A percentile compares a stretch with the other conserved stretches of the same genome.
phyloP scores from a whole-genome alignment of 1,140 invertebrate species.

The Orchesella cincta region DNA sequence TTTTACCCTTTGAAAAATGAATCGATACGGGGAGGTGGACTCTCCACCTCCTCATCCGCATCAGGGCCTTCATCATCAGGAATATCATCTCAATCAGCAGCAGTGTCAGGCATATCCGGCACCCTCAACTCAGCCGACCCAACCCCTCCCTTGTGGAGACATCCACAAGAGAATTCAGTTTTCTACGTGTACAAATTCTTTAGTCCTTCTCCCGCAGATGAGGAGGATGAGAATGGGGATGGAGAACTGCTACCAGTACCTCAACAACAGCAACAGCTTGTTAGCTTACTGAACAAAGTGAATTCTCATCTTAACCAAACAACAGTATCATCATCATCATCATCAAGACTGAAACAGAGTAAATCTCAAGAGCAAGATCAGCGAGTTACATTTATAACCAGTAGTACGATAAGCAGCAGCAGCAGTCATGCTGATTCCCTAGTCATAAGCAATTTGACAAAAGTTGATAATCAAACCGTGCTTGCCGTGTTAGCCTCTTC shows the following conservation, averaged over 20 bases:
- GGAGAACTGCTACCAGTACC: slow-evolving; percentile 7
- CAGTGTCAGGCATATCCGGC: too few species aligned
- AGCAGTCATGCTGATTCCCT: neutral
- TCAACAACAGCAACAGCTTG: slow-evolving; percentile 17
- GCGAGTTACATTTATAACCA: neutral
- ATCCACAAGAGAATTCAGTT: slow-evolving; percentile 3
- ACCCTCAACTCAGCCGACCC: neutral
- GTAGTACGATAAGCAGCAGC: neutral
- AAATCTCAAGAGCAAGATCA: neutral
- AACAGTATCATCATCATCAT: neutral
- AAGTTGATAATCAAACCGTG: neutral
- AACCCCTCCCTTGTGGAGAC: neutral
- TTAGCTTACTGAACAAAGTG: neutral
- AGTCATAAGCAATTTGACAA: neutral
- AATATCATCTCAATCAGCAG: neutral
- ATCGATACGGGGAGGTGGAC: neutral
- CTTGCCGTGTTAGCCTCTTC: too few species aligned
- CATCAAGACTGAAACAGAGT: neutral
- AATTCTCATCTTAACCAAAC: neutral
- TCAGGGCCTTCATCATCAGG: neutral
- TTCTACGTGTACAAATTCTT: neutral
- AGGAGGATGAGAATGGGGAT: neutral
- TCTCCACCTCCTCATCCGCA: neutral
- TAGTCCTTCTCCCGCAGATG: neutral
- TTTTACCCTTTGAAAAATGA: slow-evolving; percentile 41